These are phyloP conservation scores for Drosophila falleni DNA, from an alignment of 2,888 invertebrate species.

Conservation along the genomic window DNA sequence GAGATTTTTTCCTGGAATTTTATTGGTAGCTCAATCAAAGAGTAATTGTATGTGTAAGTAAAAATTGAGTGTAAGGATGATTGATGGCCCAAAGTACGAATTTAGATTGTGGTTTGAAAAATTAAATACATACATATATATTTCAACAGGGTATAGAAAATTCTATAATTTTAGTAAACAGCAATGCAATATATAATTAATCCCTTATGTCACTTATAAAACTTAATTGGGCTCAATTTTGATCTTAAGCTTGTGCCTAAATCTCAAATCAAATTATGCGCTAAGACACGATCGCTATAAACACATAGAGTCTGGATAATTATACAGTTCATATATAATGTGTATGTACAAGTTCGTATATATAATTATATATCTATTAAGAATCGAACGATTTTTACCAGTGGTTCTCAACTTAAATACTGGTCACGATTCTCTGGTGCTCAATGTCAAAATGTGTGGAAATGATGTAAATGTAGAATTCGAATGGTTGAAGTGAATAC, in stretches of 20 bases:
- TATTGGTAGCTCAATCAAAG: background rate
- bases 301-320: constrained; percentile 11
- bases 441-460: constrained; percentile 52
- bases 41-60: constrained; percentile 6
- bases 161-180: background rate
- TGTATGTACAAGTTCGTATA: constrained; percentile 8
- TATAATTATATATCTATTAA: constrained; percentile 21
- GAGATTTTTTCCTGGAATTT: background rate
- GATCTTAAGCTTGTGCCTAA: background rate
- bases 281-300: constrained; percentile 10
- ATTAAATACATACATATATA: background rate
- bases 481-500: background rate
- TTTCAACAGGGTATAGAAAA: background rate
- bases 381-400: constrained; percentile 31
- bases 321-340: constrained; percentile 12
- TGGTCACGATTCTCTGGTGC: constrained; percentile 76
- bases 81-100: background rate
- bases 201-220: background rate
- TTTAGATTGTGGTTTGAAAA: background rate
- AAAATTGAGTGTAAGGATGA: constrained; percentile 4
- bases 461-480: constrained; percentile 53
- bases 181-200: background rate
- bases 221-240: background rate
- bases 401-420: constrained; percentile 44
- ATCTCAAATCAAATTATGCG: background rate